phyloP scores from a whole-genome alignment of 2,888 invertebrate species.

The Tridacna gigas region DNA sequence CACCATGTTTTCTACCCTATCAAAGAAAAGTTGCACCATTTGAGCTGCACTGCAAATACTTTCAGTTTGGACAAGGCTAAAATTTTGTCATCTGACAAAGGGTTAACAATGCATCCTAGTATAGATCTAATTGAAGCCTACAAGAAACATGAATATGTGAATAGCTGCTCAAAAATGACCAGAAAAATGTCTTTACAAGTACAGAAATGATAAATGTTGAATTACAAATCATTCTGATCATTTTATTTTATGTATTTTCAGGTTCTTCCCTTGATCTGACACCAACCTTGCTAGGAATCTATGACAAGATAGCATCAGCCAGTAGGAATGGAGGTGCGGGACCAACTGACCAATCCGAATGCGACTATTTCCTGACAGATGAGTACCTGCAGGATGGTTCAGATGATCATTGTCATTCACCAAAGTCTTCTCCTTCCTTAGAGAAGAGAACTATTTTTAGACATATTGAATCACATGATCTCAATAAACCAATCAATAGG shows the following conservation, averaged over 20 bases:
- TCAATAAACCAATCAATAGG: constrained; percentile 27
- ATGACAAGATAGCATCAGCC: constrained; percentile 75
- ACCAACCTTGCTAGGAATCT: constrained; percentile 77
- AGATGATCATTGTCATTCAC: constrained; percentile 56
- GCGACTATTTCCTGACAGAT: constrained; percentile 50
- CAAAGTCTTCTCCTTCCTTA: constrained; percentile 46
- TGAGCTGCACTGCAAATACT: not conserved
- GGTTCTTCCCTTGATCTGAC: constrained; percentile 80
- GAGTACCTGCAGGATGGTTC: constrained; percentile 53
- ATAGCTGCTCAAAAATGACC: no score
- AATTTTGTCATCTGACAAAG: not conserved
- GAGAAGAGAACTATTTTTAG: constrained; percentile 29
- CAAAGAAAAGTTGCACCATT: no score
- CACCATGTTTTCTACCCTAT: no score
- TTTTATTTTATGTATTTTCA: constrained; percentile 55
- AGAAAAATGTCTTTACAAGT: no score
- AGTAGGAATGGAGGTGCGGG: constrained; percentile 58
- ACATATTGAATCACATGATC: constrained; percentile 25
- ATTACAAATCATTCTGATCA: no score
- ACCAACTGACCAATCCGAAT: constrained; percentile 59
- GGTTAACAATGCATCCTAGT: not conserved
- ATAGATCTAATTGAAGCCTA: not conserved
- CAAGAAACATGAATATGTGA: no score
- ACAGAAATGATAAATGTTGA: no score
- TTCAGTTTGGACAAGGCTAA: not conserved